Conservation (phyloP, 2,888 invertebrate genomes). For the Hydropsyche betteni region DNA sequence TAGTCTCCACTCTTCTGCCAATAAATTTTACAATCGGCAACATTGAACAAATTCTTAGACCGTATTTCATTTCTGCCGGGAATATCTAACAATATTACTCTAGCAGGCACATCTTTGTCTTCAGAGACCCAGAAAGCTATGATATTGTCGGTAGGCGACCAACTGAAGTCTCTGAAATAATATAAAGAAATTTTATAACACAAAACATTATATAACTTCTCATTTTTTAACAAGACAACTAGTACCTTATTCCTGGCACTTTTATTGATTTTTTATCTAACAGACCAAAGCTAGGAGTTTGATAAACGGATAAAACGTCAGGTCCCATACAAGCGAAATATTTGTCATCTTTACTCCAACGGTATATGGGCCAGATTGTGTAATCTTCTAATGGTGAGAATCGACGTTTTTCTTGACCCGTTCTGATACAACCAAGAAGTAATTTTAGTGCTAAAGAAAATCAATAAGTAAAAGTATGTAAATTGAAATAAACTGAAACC, state of each 20-base stretch:
- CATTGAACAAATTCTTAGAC: conserved; percentile 96
- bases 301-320: conserved; percentile 90
- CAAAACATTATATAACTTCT: neutral
- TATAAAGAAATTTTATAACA: neutral
- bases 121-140: conserved; percentile 99
- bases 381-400: conserved; percentile 87
- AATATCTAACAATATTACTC: conserved; percentile 91
- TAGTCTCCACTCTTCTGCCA: conserved; percentile 99
- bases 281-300: conserved; percentile 94
- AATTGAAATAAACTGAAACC: conserved; percentile 60
- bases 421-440: conserved; percentile 59
- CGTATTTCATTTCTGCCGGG: conserved; percentile 89
- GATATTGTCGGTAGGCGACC: conserved; percentile 97
- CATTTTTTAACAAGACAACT: neutral
- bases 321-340: conserved; percentile 90
- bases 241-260: conserved; percentile 77
- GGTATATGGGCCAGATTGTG: conserved; percentile 92
- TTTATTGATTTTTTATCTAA: conserved; percentile 95
- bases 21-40: conserved; percentile 97
- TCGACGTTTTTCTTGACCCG: conserved; percentile 90
- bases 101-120: conserved; percentile 94
- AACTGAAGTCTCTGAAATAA: conserved; percentile 83
- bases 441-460: conserved; percentile 31
- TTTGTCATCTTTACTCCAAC: conserved; percentile 96
- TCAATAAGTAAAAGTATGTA: neutral